Evolutionary conservation across 23 tunicate species (phyloP).

Genomic region (Halocynthia aurantium): DNA sequence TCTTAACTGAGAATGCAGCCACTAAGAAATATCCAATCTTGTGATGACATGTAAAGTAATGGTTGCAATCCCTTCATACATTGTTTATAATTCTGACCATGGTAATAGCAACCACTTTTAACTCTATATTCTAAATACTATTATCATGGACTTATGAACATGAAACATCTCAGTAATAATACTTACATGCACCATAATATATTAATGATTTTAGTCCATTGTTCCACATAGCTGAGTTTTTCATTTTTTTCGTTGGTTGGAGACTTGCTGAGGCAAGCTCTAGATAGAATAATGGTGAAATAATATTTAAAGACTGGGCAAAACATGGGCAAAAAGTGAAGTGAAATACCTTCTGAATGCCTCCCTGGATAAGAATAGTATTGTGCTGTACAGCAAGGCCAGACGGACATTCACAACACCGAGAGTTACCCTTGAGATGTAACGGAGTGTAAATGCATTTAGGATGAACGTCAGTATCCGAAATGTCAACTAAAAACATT

Average conservation of each 20-base stretch:
- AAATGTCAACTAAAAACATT: conserved; percentile 56
- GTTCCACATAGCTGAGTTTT: not conserved
- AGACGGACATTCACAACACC: conserved; percentile 93
- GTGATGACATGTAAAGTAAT: too few relatives aligned
- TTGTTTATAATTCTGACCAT: too few relatives aligned
- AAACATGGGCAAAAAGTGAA: not conserved
- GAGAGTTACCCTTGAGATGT: conserved; percentile 56
- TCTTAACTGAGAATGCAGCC: too few relatives aligned
- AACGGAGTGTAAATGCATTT: conserved; percentile 74
- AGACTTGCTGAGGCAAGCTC: conserved; percentile 75
- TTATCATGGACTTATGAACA: too few relatives aligned
- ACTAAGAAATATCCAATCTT: too few relatives aligned
- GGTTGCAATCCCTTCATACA: too few relatives aligned
- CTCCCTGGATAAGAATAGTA: conserved; percentile 82
- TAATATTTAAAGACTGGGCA: not conserved
- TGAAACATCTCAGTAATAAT: not conserved
- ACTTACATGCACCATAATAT: conserved; percentile 88
- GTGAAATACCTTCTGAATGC: conserved; percentile 72
- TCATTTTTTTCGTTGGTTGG: conserved; percentile 4
- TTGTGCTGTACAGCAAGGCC: conserved; percentile 58
- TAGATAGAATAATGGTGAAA: conserved; percentile 4
- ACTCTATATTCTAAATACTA: too few relatives aligned
- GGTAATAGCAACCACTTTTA: too few relatives aligned
- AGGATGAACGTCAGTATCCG: conserved; percentile 73
- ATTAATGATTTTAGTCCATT: conserved; percentile 67